Conservation (phyloP, 2,113 vertebrate genomes). For the Rhipidura dahli region DNA sequence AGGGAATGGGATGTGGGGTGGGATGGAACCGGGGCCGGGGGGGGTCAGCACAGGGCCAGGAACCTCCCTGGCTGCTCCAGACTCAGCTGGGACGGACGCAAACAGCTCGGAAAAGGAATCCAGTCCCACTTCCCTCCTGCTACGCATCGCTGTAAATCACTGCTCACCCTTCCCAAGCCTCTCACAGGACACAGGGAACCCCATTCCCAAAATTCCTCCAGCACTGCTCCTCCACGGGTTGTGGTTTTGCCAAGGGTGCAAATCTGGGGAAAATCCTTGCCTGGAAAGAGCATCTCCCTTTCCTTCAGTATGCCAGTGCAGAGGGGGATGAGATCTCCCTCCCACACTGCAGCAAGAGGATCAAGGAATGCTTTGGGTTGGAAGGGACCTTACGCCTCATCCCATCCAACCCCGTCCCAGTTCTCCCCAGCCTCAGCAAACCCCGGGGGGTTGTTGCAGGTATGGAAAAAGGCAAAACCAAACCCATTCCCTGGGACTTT, state of each 20-base stretch:
- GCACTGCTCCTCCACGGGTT: not conserved
- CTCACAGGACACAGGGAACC: rapidly evolving
- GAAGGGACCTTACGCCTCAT: too few species aligned
- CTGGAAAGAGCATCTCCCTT: too few species aligned
- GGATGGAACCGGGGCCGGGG: not conserved
- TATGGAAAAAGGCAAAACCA: not conserved
- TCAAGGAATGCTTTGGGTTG: not conserved
- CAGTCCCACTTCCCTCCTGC: rapidly evolving
- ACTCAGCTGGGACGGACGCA: rapidly evolving
- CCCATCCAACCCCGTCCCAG: not conserved
- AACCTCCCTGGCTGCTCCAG: not conserved
- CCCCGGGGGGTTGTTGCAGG: not conserved
- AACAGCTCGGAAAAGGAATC: not conserved
- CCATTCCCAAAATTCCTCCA: not conserved
- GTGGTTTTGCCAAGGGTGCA: rapidly evolving
- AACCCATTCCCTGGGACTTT: not conserved
- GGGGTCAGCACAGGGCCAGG: not conserved
- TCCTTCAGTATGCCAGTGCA: rapidly evolving
- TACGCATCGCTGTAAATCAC: rapidly evolving
- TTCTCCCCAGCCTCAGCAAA: not conserved
- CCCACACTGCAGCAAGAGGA: not conserved
- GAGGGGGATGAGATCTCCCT: not conserved
- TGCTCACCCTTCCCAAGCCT: not conserved
- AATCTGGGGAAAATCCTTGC: not conserved
- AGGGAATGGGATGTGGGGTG: not conserved